phyloP scores from a whole-genome alignment of 1,140 invertebrate genomes.

The Venturia canescens region DNA sequence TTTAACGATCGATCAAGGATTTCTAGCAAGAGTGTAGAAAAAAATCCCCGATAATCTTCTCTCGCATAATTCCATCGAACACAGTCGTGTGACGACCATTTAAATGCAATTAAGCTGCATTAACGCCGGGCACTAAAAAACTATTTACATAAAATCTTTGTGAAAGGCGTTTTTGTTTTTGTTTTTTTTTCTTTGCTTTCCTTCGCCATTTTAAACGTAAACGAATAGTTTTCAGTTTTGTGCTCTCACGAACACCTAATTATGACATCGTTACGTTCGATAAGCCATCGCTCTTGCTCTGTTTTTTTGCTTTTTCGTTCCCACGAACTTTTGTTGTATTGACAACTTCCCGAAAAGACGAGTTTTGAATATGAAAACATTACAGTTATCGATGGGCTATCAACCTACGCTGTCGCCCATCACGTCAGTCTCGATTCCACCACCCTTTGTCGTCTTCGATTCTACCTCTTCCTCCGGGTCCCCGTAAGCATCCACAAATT shows the following conservation, averaged over 20 bases:
- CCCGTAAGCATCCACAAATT: conserved; percentile 63
- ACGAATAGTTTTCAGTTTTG: conserved; percentile 57
- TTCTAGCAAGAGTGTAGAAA: neutral
- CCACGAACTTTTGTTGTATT: conserved; percentile 47
- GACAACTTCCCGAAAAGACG: conserved; percentile 45
- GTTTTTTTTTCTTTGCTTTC: conserved; percentile 8
- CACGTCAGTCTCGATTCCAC: conserved; percentile 64
- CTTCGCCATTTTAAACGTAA: conserved; percentile 57
- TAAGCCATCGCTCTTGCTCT: conserved; percentile 60
- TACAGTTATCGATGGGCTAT: conserved; percentile 43
- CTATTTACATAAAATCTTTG: conserved; percentile 72
- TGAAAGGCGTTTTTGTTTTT: conserved; percentile 56
- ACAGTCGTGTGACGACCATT: conserved; percentile 7
- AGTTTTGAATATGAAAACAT: neutral
- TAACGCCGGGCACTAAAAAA: conserved; percentile 37
- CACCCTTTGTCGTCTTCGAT: conserved; percentile 54
- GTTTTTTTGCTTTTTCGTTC: conserved; percentile 55
- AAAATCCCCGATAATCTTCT: neutral
- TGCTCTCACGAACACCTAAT: conserved; percentile 58
- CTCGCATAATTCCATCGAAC: conserved; percentile 5
- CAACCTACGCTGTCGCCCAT: conserved; percentile 73
- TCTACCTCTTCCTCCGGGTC: conserved; percentile 56
- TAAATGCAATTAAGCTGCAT: conserved; percentile 16
- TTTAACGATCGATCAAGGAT: neutral
- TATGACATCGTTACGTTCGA: conserved; percentile 59